Base-by-base conservation (phyloP, 2,797 vertebrate genomes). In the Typhlichthys eigenmanni region DNA sequence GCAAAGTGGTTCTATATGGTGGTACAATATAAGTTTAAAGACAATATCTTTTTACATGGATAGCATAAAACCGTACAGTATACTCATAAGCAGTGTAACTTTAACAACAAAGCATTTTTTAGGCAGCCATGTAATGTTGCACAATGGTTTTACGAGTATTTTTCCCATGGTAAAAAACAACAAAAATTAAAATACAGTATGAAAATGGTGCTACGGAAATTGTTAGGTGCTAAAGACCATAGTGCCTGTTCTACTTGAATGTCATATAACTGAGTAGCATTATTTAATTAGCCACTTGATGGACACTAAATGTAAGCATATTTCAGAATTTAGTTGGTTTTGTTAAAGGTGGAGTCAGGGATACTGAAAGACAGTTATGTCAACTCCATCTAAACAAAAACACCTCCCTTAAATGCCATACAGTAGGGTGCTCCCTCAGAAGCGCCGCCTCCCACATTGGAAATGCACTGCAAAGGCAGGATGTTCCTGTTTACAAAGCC, bases 181-280 rank as follows among this genome's bases (percentile, higher is more conserved):
- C 24, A 32, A 7, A 77, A 72, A 51, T 68, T 32, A 62, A 51
- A 74, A 76, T 68, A 62, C 75, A 53, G 1, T 13, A 10, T 14
- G 68, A 57, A 63, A 64, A 50, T 65, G 73, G 67, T 81, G 75
- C 72, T 85, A 68, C 71, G 75, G 68, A 47, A 69, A 67, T 60
- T 60, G 75, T 47, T 68, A 79, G 87, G 90, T 91, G 91, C 91
- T 92, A 79, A 3, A 78, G 34, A 68, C 72, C 57, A 24, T 46
- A 83, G 80, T 86, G 82, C 85, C 82, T 81, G 19, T 46, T 81
- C 60, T 85, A 85, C 88, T 89, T 89, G 79, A 90, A 79, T 76
- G 61, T 55, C 58, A 9, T 76, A 47, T 67, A 1, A 71, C 72
- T 68, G 68, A 24, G 45, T 69, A 72, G 69, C 52, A 50, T 67